Conservation (phyloP, 2,113 vertebrate species). For the Phrynocephalus versicolor region DNA sequence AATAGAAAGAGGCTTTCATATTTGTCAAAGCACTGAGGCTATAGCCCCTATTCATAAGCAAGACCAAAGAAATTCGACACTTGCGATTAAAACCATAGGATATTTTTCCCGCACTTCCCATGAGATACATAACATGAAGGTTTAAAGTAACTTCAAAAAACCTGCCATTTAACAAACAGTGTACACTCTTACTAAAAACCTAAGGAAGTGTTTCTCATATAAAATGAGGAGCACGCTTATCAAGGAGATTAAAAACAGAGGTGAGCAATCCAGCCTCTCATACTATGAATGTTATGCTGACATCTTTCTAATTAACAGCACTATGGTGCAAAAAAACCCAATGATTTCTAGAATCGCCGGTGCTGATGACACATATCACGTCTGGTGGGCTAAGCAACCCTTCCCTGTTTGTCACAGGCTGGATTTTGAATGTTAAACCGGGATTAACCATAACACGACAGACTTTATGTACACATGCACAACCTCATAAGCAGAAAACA, state of each 20-base stretch:
- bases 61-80: background rate
- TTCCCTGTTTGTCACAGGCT: background rate
- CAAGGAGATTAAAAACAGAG: background rate
- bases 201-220: background rate
- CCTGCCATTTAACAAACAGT: background rate
- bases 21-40: background rate
- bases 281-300: background rate
- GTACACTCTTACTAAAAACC: background rate
- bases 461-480: background rate
- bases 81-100: background rate
- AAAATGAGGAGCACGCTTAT: background rate
- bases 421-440: background rate
- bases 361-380: background rate
- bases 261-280: background rate
- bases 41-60: background rate
- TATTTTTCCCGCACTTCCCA: background rate
- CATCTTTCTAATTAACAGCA: slow-evolving; percentile 1
- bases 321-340: background rate
- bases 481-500: background rate
- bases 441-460: background rate
- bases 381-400: background rate
- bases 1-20: background rate
- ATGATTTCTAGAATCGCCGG: background rate
- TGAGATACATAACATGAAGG: background rate
- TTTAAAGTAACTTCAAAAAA: background rate